Evolutionary conservation across 2,888 invertebrate species (phyloP).

Genomic region (Caenorhabditis sulstoni): DNA sequence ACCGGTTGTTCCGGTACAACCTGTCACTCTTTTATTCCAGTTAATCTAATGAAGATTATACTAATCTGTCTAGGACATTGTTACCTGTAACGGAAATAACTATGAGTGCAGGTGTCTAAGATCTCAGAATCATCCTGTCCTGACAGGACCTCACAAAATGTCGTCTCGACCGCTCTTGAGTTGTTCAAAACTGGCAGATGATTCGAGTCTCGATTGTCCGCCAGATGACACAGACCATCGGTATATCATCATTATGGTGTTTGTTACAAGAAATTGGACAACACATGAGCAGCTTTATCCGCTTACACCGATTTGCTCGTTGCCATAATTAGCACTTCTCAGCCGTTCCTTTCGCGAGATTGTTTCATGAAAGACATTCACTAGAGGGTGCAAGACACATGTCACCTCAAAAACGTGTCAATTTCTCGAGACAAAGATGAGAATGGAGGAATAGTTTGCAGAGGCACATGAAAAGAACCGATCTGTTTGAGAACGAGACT

Average conservation of each 20-base stretch:
- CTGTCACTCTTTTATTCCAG: background rate
- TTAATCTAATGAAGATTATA: background rate
- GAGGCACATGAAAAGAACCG: constrained; percentile 24
- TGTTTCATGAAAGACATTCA: background rate
- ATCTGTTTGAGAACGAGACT: constrained; percentile 24
- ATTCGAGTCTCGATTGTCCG: constrained; percentile 20
- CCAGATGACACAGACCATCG: constrained; percentile 35
- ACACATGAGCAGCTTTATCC: constrained; percentile 54
- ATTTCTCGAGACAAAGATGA: constrained; percentile 21
- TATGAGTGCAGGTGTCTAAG: constrained; percentile 24
- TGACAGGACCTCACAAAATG: background rate
- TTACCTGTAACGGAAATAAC: background rate
- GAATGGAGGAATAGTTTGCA: constrained; percentile 2
- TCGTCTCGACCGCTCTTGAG: constrained; percentile 18
- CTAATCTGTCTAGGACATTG: background rate
- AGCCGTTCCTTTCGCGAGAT: background rate
- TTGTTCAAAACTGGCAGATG: constrained; percentile 22
- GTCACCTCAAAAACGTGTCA: constrained; percentile 23
- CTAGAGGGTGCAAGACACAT: constrained; percentile 30
- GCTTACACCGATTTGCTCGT: constrained; percentile 41
- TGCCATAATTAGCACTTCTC: constrained; percentile 21
- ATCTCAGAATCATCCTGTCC: background rate
- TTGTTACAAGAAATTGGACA: constrained; percentile 47
- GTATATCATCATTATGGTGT: constrained; percentile 36
- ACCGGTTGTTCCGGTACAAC: background rate